Evolutionary conservation across 2,113 vertebrate genomes (phyloP), one percentile per base, ranked within the genome.

Genomic region (Vicugna pacos): DNA sequence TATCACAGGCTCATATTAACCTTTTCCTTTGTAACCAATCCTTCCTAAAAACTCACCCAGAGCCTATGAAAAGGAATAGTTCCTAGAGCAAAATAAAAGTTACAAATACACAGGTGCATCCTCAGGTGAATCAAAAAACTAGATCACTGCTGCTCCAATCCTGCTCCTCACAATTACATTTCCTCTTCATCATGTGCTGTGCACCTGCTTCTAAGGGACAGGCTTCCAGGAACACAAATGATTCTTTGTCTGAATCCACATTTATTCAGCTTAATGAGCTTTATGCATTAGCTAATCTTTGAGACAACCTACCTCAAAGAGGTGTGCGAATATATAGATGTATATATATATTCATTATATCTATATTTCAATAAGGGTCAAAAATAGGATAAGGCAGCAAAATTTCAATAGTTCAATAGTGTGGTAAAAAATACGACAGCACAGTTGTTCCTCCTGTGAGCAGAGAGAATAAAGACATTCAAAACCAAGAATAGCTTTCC

Each of bases 261-360:
- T 89, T 73, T 92, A 90, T 93, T 94, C 80, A 87, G 14, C 46
- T 82, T 97, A 96, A 96, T 95, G 89, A 94, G 93, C 38, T 85
- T 91, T 95, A 92, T 88, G 58, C 80, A 77, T 80, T 87, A 92
- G 60, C 82, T 96, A 92, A 92, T 72, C 58, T 92, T 87, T 81
- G 19, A 85, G 90, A 80, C 17, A 91, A 84, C 75, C 30, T 93
- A 91, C 26, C 46, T 96, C 24, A 95, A 97, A 96, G n/a, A 95
- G 7, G 24, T 83, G 19, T 76, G n/a, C 81, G 26, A 54, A 82
- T 52, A 80, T 64, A 83, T 56, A 35, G 70, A 50, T 50, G 9
- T 58, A 86, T 70, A 79, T 35, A 30, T 46, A 32, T 38, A 13
- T 12, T n/a, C 22, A 32, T 42, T 17, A 28, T 88, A 26, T 13